Conservation (phyloP, 37 sponge, comb jelly and placozoan genomes). For the Axinella damicornis region DNA sequence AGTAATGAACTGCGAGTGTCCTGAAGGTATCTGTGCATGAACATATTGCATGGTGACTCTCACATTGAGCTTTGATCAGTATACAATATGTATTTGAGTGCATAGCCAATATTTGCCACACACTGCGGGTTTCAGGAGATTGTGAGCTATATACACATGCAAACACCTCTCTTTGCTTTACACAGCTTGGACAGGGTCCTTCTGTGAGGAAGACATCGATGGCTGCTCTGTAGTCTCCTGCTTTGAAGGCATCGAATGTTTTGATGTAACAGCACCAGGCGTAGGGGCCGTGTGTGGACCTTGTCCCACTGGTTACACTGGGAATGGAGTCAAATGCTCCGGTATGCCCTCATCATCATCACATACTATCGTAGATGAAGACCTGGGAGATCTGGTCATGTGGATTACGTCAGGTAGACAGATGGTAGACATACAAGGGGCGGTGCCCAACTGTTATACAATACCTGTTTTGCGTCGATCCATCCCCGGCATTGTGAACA, state of each 20-base stretch:
- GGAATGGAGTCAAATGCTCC: slow-evolving; percentile 58
- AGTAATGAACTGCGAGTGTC: slow-evolving; percentile 48
- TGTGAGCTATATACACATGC: too few relatives aligned
- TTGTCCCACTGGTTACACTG: slow-evolving; percentile 59
- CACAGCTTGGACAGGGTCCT: slow-evolving; percentile 54
- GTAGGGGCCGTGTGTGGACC: slow-evolving; percentile 64
- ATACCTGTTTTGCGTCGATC: too few relatives aligned
- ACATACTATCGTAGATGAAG: background rate
- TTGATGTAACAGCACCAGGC: slow-evolving; percentile 60
- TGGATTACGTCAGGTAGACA: too few relatives aligned
- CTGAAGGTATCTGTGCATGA: slow-evolving; percentile 27
- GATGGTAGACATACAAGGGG: too few relatives aligned
- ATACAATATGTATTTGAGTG: background rate
- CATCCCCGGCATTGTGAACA: too few relatives aligned
- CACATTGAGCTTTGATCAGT: too few relatives aligned
- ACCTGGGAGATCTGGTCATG: too few relatives aligned
- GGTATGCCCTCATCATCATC: slow-evolving; percentile 18
- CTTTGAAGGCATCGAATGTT: slow-evolving; percentile 61
- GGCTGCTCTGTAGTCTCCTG: slow-evolving; percentile 61
- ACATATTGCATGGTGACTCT: too few relatives aligned
- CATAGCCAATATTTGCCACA: too few relatives aligned
- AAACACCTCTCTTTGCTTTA: too few relatives aligned
- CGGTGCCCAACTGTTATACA: too few relatives aligned
- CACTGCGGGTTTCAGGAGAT: too few relatives aligned
- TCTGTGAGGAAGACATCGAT: slow-evolving; percentile 69